These are phyloP conservation scores for Helicoverpa armigera DNA, from an alignment of 1,140 invertebrate species.

Conservation along the genomic window DNA sequence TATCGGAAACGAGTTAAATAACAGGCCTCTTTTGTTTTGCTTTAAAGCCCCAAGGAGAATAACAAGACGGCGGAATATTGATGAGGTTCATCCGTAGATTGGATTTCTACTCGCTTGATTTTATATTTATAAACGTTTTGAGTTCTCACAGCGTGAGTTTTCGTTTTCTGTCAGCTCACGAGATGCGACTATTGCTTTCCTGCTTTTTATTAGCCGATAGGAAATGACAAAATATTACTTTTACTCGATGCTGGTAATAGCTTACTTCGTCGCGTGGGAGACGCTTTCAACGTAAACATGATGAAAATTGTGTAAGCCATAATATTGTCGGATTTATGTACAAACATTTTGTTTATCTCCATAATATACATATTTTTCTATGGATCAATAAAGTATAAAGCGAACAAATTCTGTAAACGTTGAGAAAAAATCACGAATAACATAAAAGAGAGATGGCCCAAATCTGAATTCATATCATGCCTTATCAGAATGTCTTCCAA, in stretches of 20 bases:
- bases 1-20: conserved; percentile 85
- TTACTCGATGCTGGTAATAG: conserved; percentile 47
- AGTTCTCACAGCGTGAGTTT: conserved; percentile 41
- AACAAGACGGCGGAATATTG: conserved; percentile 77
- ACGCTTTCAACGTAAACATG: conserved; percentile 50
- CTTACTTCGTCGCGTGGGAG: conserved; percentile 47
- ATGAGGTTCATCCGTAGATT: conserved; percentile 57
- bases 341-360: conserved; percentile 42
- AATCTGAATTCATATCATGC: conserved; percentile 61
- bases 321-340: conserved; percentile 46
- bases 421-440: conserved; percentile 46
- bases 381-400: conserved; percentile 43
- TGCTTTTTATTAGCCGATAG: conserved; percentile 41
- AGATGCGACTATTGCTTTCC: conserved; percentile 35
- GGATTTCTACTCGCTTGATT: conserved; percentile 50
- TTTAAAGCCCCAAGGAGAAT: conserved; percentile 77
- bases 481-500: conserved; percentile 60
- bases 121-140: conserved; percentile 51
- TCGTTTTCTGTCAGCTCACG: conserved; percentile 34
- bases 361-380: conserved; percentile 46
- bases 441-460: conserved; percentile 53
- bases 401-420: conserved; percentile 47
- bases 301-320: conserved; percentile 42
- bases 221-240: conserved; percentile 48
- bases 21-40: conserved; percentile 82